Conservation (phyloP, 1,140 invertebrate genomes). For the Galleria mellonella region DNA sequence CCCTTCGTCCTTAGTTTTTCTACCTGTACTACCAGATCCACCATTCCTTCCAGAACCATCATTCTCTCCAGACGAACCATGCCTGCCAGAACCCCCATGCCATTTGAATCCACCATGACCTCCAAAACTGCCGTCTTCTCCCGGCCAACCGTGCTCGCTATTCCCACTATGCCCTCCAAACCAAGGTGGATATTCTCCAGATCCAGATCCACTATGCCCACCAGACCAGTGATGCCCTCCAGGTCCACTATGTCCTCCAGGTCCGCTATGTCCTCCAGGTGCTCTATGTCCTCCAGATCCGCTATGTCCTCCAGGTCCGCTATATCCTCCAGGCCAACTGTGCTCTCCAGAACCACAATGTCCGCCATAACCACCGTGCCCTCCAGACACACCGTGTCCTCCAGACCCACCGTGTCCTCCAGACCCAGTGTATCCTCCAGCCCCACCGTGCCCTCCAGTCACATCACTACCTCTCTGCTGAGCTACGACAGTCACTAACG, state of each 20-base stretch:
- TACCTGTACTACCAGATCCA: background rate
- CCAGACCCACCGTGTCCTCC: constrained; percentile 2
- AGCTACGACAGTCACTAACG: constrained; percentile 35
- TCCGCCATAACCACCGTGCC: background rate
- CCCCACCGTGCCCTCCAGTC: constrained; percentile 2
- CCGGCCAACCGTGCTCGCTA: background rate
- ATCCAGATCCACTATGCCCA: too few species aligned
- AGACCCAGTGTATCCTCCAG: constrained; percentile 2
- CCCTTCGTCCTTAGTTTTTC: background rate
- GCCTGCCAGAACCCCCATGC: background rate
- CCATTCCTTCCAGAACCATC: background rate
- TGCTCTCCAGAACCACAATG: too few species aligned
- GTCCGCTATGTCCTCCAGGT: too few species aligned
- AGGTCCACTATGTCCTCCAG: too few species aligned
- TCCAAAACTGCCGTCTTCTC: background rate
- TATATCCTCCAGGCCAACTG: too few species aligned
- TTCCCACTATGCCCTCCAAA: background rate
- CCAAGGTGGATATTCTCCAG: constrained; percentile 7
- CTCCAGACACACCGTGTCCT: background rate
- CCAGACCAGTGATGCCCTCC: too few species aligned
- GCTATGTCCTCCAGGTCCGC: background rate
- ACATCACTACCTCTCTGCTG: constrained; percentile 1
- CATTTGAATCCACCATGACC: background rate
- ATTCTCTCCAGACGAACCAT: too few species aligned
- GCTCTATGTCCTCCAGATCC: too few species aligned